Evolutionary conservation across 2,888 invertebrate genomes (phyloP).

Genomic region (Caenorhabditis angaria): DNA sequence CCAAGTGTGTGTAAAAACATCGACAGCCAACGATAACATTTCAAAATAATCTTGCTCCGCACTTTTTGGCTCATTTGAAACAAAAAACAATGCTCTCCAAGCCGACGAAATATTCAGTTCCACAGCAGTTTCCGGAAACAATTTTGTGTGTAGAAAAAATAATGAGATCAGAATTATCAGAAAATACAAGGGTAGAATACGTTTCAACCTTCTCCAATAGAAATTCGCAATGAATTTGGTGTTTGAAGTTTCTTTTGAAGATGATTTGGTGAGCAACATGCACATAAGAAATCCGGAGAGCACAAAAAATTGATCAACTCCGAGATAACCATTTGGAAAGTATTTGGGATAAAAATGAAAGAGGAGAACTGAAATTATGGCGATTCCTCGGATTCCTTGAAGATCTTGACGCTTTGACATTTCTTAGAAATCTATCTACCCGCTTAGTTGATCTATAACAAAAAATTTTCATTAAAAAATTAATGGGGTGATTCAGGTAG

Average conservation of each 20-base stretch:
- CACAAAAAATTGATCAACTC: slow-evolving; percentile 19
- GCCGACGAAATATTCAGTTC: slow-evolving; percentile 10
- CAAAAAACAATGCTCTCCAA: slow-evolving; percentile 13
- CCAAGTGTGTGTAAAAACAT: slow-evolving; percentile 58
- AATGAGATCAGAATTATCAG: slow-evolving; percentile 1
- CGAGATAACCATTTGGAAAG: slow-evolving; percentile 31
- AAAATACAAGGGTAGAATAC: slow-evolving; percentile 11
- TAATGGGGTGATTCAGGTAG: no score
- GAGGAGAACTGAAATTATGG: slow-evolving; percentile 14
- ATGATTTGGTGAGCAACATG: no score
- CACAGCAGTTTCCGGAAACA: not conserved
- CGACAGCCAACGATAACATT: slow-evolving; percentile 33
- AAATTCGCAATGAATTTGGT: not conserved
- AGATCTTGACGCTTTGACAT: not conserved
- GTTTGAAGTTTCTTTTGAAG: not conserved
- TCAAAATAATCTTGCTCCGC: slow-evolving; percentile 19
- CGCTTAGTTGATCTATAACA: no score
- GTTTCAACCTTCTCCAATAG: not conserved
- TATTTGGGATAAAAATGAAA: slow-evolving; percentile 16
- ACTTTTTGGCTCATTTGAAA: slow-evolving; percentile 17
- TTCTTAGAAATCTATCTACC: no score
- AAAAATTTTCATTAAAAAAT: no score
- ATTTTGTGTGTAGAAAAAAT: slow-evolving; percentile 1
- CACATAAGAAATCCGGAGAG: slow-evolving; percentile 3
- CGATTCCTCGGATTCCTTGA: slow-evolving; percentile 19